Evolutionary conservation across 2,113 vertebrate species (phyloP), one percentile per base, ranked within the genome.

Genomic region (Pipa parva): DNA sequence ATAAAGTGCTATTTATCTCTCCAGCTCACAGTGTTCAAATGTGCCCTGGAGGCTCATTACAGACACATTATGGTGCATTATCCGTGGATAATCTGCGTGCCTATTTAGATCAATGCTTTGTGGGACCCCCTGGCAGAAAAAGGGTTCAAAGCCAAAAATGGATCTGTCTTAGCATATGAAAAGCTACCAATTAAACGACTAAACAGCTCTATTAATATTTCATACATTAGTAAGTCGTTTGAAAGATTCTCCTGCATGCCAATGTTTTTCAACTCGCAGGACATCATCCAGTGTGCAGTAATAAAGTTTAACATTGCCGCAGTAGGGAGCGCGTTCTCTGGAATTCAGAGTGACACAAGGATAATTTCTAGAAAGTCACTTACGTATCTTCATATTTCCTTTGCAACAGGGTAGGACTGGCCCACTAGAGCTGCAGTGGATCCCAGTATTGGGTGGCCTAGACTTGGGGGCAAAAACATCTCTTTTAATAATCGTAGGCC

Each of bases 31-130:
- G 33, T 31, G 25, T 28, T 61, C 26, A 70, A 70, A 70, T n/a
- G 15, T 61, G 36, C 66, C 66, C 66, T 54, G 58, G 66, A 70
- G 66, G 58, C 45, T 45, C 57, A 69, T 69, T 69, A 69, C 57
- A 60, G 57, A 61, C 65, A 60, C 66, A 70, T 70, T 70, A 70
- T 70, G 66, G 66, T 61, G 27, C 58, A 70, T 70, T 70, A 70
- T 60, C 58, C 36, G 37, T 5, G 61, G 58, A 70, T 70, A 61
- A 70, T 70, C 48, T 33, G 31, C 57, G 27, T 54, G 33, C 8
- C 49, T 57, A 33, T 49, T 61, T 39, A 50, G 64, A 67, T 67
- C 64, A 59, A 68, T 68, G 56, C 50, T n/a, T 59, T 58, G 46
- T 22, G 21, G 57, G 54, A 48, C 64, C 55, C 64, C 21, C 27